These are phyloP conservation scores for Lophius americanus DNA, from an alignment of 2,797 vertebrate genomes.

Conservation along the genomic window DNA sequence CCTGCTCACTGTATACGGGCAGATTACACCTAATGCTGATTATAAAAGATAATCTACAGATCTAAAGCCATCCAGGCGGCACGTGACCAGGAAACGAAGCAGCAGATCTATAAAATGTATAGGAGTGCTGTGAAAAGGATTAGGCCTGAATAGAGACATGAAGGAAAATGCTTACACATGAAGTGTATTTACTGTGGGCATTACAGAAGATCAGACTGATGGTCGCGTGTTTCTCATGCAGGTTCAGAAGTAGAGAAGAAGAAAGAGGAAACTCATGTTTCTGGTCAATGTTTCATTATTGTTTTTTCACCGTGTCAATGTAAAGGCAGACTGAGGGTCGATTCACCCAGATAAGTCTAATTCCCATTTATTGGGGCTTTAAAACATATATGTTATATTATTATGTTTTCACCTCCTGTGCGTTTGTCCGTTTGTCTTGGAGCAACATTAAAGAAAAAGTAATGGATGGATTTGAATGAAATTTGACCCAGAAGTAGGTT, in stretches of 20 bases:
- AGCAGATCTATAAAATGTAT: constrained; percentile 24
- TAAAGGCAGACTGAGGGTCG: no score
- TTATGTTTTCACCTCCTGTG: no score
- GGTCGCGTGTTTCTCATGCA: constrained; percentile 5
- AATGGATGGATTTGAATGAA: no score
- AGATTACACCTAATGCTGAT: constrained; percentile 68
- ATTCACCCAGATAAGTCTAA: no score
- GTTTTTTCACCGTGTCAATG: no score
- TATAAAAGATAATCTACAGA: constrained; percentile 59
- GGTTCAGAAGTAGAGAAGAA: constrained; percentile 7
- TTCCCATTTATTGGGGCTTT: no score
- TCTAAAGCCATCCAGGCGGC: constrained; percentile 30
- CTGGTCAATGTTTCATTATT: no score
- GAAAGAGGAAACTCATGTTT: background rate
- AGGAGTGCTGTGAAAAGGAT: constrained; percentile 25
- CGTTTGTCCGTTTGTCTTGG: no score
- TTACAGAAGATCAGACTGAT: constrained; percentile 26
- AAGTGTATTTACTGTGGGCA: background rate
- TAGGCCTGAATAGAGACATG: constrained; percentile 27
- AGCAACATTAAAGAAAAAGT: no score
- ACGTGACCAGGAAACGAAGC: constrained; percentile 17
- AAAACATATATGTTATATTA: no score
- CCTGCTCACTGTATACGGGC: constrained; percentile 26
- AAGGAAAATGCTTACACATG: constrained; percentile 9
- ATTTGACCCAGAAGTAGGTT: no score